Conservation (phyloP, 2,113 vertebrate species). For the Heterocephalus glaber region DNA sequence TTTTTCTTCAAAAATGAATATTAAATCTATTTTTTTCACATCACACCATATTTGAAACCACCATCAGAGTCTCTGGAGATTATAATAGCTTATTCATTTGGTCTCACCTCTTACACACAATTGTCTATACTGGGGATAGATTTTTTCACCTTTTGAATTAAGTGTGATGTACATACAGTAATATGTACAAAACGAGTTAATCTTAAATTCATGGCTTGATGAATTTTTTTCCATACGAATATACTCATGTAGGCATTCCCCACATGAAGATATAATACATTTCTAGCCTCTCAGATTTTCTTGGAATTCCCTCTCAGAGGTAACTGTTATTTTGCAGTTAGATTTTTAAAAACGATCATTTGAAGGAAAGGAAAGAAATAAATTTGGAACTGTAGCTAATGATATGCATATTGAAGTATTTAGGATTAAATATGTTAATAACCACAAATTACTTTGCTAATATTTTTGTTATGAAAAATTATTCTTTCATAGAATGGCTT, state of each 20-base stretch:
- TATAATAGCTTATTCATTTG: not conserved
- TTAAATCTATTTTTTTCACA: constrained; percentile 25
- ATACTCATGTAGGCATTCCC: not conserved
- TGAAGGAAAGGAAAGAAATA: not conserved
- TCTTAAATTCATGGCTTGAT: not conserved
- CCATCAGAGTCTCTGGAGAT: not conserved
- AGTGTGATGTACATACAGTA: too few relatives aligned
- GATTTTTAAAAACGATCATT: not conserved
- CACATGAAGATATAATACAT: not conserved
- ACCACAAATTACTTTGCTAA: not conserved
- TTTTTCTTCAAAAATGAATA: not conserved
- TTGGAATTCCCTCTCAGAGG: not conserved
- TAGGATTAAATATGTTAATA: not conserved
- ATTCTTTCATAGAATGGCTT: too few relatives aligned
- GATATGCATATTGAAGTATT: not conserved
- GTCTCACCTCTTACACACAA: not conserved
- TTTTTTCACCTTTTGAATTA: not conserved
- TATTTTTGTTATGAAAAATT: too few relatives aligned
- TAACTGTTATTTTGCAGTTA: not conserved
- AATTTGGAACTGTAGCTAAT: constrained; percentile 7
- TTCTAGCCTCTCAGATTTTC: not conserved
- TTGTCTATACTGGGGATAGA: not conserved
- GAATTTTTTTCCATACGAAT: not conserved
- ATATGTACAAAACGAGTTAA: not conserved
- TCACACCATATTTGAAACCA: not conserved